Conservation (phyloP, 2,113 vertebrate genomes). For the Poecilia latipinna region DNA sequence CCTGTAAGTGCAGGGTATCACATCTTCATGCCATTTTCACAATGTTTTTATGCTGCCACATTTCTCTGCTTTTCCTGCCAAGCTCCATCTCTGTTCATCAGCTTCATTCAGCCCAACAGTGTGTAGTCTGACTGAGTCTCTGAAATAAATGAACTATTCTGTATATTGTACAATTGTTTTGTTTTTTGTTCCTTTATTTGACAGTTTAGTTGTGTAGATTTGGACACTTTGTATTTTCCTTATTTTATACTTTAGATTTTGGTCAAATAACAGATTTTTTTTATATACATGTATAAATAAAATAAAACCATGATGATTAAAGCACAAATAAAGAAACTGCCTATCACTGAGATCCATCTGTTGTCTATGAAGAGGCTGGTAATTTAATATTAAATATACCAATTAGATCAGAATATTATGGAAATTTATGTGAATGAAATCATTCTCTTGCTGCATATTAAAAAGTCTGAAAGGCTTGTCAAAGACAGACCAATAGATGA, state of each 20-base stretch:
- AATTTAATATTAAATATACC: neutral
- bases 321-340: neutral
- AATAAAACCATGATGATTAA: neutral
- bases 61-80: too few species aligned
- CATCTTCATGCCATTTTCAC: too few species aligned
- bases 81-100: too few species aligned
- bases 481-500: neutral
- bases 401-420: neutral
- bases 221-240: neutral
- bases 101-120: too few species aligned
- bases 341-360: neutral
- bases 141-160: too few species aligned
- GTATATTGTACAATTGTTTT: too few species aligned
- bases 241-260: neutral
- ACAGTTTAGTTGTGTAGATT: neutral
- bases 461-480: neutral
- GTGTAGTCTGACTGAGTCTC: too few species aligned
- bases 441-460: neutral
- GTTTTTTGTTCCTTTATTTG: neutral
- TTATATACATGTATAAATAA: neutral
- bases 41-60: too few species aligned
- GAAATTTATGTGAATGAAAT: neutral
- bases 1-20: too few species aligned
- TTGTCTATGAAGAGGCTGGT: too few species aligned
- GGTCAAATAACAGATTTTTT: too few species aligned